These are phyloP conservation scores for Enteromius trimaculatus DNA, from an alignment of 2,797 vertebrate species.

Conservation along the genomic window DNA sequence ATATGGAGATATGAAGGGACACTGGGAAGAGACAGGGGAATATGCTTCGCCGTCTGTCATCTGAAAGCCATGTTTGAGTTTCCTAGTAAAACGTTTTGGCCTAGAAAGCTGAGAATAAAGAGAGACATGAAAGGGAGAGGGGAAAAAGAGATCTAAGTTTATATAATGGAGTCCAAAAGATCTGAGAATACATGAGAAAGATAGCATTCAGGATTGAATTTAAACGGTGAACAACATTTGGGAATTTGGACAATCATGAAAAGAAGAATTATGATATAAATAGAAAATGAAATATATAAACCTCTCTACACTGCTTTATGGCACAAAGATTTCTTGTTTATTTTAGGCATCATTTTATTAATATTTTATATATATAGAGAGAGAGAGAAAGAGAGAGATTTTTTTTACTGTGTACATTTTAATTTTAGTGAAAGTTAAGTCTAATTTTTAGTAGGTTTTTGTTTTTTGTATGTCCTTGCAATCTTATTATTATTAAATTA, in stretches of 20 bases:
- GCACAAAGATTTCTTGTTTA: not conserved
- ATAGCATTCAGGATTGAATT: not conserved
- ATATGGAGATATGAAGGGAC: conserved; percentile 49
- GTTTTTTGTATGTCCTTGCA: not conserved
- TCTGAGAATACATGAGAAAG: conserved; percentile 1
- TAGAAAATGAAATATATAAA: not conserved
- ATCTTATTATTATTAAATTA: no score
- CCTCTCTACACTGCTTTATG: not conserved
- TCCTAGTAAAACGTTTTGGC: conserved; percentile 26
- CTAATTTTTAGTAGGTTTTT: no score
- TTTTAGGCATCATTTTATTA: not conserved
- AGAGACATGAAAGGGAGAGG: conserved; percentile 19
- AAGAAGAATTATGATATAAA: not conserved
- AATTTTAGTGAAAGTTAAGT: not conserved
- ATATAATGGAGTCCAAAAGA: not conserved
- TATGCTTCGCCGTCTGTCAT: conserved; percentile 17
- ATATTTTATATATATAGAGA: no score
- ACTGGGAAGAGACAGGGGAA: conserved; percentile 54
- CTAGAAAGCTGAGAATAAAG: conserved; percentile 24
- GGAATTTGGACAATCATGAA: not conserved
- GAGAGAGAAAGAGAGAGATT: no score
- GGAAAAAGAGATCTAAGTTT: not conserved
- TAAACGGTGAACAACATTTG: conserved; percentile 1
- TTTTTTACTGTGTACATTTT: not conserved
- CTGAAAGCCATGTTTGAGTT: conserved; percentile 27